These are phyloP conservation scores for Brachionus manjavacas DNA, from an alignment of 1,140 invertebrate genomes.

Conservation along the genomic window DNA sequence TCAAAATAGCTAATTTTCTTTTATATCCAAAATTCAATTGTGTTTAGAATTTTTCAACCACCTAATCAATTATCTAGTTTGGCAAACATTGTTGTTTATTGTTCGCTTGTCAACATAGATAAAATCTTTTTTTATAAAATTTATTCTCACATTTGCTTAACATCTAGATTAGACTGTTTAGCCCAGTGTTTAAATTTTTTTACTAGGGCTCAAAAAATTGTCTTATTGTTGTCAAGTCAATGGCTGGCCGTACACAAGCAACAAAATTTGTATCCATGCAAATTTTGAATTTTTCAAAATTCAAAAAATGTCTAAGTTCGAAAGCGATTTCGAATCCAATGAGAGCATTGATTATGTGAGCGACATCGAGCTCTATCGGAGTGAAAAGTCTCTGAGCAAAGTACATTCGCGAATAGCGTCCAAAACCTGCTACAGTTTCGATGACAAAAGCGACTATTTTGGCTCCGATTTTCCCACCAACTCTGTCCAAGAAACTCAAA, in stretches of 20 bases:
- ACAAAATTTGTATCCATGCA: constrained; percentile 10
- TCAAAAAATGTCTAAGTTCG: background rate
- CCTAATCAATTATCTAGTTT: background rate
- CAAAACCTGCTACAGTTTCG: background rate
- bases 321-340: background rate
- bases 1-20: background rate
- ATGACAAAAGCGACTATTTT: constrained; percentile 10
- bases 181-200: background rate
- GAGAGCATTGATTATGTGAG: constrained; percentile 6
- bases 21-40: background rate
- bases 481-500: background rate
- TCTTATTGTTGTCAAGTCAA: constrained; percentile 1
- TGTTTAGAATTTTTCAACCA: background rate
- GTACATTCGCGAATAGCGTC: background rate
- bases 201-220: background rate
- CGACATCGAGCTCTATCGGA: background rate
- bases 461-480: background rate
- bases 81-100: background rate
- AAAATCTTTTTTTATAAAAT: background rate
- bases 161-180: background rate
- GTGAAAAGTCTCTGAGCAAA: background rate
- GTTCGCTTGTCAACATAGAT: background rate
- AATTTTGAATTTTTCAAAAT: background rate
- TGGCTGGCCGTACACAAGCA: background rate
- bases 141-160: background rate